Evolutionary conservation across 2,797 vertebrate species (phyloP).

Genomic region (Argya squamiceps): DNA sequence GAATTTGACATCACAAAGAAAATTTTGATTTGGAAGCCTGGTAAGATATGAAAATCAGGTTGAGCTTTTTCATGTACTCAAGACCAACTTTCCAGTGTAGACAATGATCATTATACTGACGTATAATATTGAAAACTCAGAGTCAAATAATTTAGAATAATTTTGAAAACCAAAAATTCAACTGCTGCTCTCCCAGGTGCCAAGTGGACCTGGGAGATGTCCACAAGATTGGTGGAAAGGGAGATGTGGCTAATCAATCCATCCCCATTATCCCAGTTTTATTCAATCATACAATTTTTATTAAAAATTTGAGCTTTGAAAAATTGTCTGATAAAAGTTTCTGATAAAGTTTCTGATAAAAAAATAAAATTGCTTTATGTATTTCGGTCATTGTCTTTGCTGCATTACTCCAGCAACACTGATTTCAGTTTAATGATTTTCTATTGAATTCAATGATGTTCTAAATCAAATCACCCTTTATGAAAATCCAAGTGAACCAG

Average conservation of each 20-base stretch:
- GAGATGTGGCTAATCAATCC: neutral
- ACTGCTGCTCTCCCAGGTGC: neutral
- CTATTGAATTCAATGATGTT: neutral
- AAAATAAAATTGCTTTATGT: neutral
- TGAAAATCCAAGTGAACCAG: neutral
- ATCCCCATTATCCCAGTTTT: neutral
- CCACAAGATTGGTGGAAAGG: neutral
- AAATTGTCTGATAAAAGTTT: neutral
- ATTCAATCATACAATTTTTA: neutral
- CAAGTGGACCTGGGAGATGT: neutral
- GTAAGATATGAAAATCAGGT: neutral
- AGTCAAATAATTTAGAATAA: neutral
- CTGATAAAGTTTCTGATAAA: neutral
- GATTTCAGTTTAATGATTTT: neutral
- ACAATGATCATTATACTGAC: neutral
- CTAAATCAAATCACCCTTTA: neutral
- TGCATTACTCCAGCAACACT: neutral
- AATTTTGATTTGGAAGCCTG: neutral
- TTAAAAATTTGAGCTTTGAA: neutral
- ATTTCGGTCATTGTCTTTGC: neutral
- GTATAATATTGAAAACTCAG: neutral
- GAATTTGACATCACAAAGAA: neutral
- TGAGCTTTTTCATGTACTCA: fast-evolving
- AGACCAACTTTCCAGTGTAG: neutral
- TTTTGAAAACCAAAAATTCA: neutral